Evolutionary conservation across 2,888 invertebrate genomes (phyloP).

Genomic region (Hirudinaria manillensis): DNA sequence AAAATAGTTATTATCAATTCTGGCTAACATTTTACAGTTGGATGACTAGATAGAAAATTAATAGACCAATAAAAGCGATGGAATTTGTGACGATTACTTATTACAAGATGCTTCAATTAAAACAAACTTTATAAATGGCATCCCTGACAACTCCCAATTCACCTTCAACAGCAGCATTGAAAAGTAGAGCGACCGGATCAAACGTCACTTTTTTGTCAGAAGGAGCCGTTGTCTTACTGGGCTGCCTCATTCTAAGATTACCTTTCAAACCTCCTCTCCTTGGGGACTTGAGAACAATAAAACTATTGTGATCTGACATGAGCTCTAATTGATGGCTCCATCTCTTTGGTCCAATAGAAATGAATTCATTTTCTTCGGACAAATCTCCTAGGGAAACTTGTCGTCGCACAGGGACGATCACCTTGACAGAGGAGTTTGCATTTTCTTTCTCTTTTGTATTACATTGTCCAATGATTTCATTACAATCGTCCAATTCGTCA

Average conservation of each 20-base stretch:
- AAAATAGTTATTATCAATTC: too few relatives aligned
- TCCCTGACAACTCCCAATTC: slow-evolving; percentile 92
- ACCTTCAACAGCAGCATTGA: slow-evolving; percentile 95
- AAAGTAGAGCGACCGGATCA: slow-evolving; percentile 86
- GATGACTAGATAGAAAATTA: too few relatives aligned
- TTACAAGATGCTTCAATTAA: slow-evolving; percentile 2
- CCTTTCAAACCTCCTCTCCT: slow-evolving; percentile 39
- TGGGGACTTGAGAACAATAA: too few relatives aligned
- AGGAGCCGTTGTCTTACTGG: slow-evolving; percentile 41
- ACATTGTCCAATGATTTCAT: too few relatives aligned
- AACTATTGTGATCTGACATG: neutral
- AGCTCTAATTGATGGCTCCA: slow-evolving; percentile 23
- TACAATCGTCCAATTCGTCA: too few relatives aligned
- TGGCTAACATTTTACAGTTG: too few relatives aligned
- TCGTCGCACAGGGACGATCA: slow-evolving; percentile 4
- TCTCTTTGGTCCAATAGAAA: neutral
- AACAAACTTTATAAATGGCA: slow-evolving; percentile 70
- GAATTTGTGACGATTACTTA: neutral
- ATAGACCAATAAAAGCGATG: too few relatives aligned
- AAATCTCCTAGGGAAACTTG: slow-evolving; percentile 11
- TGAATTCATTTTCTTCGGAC: neutral
- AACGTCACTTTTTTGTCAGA: slow-evolving; percentile 71
- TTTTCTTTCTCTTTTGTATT: neutral
- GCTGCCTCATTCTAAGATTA: slow-evolving; percentile 58
- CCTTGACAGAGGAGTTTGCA: neutral